phyloP scores from a whole-genome alignment of 2,888 invertebrate genomes.

The Aphelenchoides bicaudatus region DNA sequence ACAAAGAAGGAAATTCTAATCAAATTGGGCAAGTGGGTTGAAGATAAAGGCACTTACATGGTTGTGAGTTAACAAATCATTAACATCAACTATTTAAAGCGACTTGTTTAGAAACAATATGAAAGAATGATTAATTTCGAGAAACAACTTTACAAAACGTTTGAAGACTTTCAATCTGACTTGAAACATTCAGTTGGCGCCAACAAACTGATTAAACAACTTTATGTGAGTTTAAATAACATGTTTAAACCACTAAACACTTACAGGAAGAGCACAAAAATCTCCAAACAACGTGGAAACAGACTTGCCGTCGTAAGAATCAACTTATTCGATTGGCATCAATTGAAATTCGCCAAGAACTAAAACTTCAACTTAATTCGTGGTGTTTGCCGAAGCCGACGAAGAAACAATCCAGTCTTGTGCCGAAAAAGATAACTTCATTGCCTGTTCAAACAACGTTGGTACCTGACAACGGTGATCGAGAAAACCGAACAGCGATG shows the following conservation, averaged over 20 bases:
- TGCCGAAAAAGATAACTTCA: too few species aligned
- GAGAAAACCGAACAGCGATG: too few species aligned
- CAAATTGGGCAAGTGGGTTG: constrained; percentile 4
- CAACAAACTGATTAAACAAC: constrained; percentile 1
- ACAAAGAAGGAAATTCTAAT: constrained; percentile 7
- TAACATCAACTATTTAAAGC: not conserved
- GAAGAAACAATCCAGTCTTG: constrained; percentile 4
- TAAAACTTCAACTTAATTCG: constrained; percentile 7
- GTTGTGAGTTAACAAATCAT: not conserved
- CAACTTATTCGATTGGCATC: constrained; percentile 1
- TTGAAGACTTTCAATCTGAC: not conserved
- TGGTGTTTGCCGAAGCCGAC: constrained; percentile 11
- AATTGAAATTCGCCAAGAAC: not conserved
- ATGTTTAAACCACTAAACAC: not conserved
- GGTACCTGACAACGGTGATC: too few species aligned
- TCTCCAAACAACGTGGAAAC: constrained; percentile 2
- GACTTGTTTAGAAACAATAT: not conserved
- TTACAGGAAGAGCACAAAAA: constrained; percentile 8
- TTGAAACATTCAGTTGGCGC: not conserved
- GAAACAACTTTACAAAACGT: constrained; percentile 6
- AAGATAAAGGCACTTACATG: constrained; percentile 3
- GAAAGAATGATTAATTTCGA: constrained; percentile 9
- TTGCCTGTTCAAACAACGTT: too few species aligned
- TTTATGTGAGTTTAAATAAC: not conserved
- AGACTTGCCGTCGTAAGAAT: constrained; percentile 6